Conservation (phyloP, 2,113 vertebrate species). For the Oreocharis arfaki region DNA sequence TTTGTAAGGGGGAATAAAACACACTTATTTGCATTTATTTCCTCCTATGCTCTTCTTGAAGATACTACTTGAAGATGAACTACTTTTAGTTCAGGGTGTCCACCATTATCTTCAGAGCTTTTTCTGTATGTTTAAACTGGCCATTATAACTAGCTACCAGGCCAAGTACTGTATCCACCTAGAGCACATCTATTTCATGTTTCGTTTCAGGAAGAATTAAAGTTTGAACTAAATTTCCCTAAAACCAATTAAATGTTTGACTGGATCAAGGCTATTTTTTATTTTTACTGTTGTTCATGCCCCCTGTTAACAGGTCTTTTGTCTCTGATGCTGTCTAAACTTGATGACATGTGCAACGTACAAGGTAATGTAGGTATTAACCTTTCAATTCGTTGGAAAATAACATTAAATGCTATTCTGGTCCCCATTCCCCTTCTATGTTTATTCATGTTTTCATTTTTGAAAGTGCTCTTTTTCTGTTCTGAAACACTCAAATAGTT, state of each 20-base stretch:
- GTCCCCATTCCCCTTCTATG: not conserved
- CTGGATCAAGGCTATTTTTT: not conserved
- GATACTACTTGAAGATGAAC: no score
- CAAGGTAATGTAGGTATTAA: not conserved
- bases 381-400: not conserved
- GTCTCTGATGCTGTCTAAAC: not conserved
- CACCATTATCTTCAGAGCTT: not conserved
- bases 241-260: not conserved
- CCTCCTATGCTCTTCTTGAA: not conserved
- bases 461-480: not conserved
- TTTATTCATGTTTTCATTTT: not conserved
- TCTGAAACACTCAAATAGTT: not conserved
- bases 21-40: not conserved
- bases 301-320: not conserved
- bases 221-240: not conserved
- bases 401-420: not conserved
- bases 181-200: not conserved
- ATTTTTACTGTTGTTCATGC: not conserved
- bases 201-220: not conserved
- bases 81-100: not conserved
- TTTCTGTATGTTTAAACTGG: not conserved
- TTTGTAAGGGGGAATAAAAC: not conserved
- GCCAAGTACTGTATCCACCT: not conserved
- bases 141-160: not conserved
- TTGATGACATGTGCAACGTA: not conserved